Percentiles rank a stretch among this genome's conserved stretches.
Conservation (phyloP, 1,140 invertebrate species). For the Gonatopus flavifemur region DNA sequence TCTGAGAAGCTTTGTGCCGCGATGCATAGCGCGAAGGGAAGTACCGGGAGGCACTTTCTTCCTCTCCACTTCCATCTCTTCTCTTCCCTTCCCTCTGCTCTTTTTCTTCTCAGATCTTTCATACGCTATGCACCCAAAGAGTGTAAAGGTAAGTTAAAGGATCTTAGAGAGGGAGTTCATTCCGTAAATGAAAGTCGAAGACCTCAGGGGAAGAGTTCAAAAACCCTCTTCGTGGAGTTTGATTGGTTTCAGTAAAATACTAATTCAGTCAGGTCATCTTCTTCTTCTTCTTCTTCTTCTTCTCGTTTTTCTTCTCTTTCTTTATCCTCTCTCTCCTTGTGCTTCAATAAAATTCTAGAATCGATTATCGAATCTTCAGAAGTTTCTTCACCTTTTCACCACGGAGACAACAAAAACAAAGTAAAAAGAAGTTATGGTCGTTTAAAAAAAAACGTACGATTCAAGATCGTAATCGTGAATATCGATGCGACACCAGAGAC, state of each 20-base stretch:
- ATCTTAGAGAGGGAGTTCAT: constrained; percentile 25
- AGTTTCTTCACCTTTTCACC: constrained; percentile 12
- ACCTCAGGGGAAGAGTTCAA: constrained; percentile 34
- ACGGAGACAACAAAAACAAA: constrained; percentile 9
- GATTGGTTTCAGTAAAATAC: constrained; percentile 41
- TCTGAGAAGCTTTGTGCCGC: too few relatives aligned
- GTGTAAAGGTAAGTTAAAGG: constrained; percentile 13
- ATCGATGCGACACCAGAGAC: constrained; percentile 8
- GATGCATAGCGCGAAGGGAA: too few relatives aligned
- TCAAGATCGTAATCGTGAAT: constrained; percentile 8
- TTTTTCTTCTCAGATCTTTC: too few relatives aligned
- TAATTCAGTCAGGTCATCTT: constrained; percentile 30
- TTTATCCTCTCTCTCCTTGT: neutral
- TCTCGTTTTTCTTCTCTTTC: neutral
- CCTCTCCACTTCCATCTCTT: too few relatives aligned
- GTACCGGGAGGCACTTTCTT: neutral
- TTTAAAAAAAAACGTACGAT: constrained; percentile 18
- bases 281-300: constrained; percentile 24
- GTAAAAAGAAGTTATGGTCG: constrained; percentile 9
- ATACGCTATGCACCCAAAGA: too few relatives aligned
- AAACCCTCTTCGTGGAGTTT: constrained; percentile 37
- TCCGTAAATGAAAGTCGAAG: constrained; percentile 31
- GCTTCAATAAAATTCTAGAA: too few relatives aligned
- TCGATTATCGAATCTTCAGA: constrained; percentile 8
- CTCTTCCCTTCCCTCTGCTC: too few relatives aligned